Percentiles rank a stretch among this genome's conserved stretches.
phyloP scores from a whole-genome alignment of 2,113 vertebrate species.

The Hydrolagus affinis region DNA sequence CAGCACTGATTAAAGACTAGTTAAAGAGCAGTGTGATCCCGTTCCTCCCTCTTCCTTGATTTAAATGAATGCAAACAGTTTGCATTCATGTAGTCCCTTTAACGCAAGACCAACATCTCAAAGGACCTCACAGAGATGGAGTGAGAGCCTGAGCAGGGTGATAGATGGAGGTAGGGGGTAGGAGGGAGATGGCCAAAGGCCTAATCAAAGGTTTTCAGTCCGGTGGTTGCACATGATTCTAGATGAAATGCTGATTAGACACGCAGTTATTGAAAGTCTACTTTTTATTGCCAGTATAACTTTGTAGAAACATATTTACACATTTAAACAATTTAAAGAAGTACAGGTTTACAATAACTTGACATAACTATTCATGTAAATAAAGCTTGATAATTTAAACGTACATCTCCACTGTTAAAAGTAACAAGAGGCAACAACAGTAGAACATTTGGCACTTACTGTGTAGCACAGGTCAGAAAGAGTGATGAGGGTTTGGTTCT shows the following conservation, averaged over 20 bases:
- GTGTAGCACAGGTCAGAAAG: not conserved
- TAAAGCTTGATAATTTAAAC: constrained; percentile 35
- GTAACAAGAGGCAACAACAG: constrained; percentile 17
- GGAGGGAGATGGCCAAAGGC: no score
- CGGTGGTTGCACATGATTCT: no score
- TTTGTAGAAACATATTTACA: constrained; percentile 50
- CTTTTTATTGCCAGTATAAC: constrained; percentile 54
- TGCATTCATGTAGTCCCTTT: no score
- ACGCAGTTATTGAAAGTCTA: constrained; percentile 1
- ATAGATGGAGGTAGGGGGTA: no score
- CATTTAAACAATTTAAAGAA: constrained; percentile 53
- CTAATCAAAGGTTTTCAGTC: no score
- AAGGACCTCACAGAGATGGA: no score
- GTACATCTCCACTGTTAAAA: not conserved
- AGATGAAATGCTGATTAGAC: not conserved
- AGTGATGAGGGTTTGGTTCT: not conserved
- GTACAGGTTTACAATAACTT: constrained; percentile 24
- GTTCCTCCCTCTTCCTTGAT: no score
- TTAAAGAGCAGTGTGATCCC: no score
- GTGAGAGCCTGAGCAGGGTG: no score
- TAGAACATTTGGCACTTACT: constrained; percentile 26
- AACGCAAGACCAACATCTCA: no score
- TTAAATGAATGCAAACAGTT: no score
- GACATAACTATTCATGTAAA: constrained; percentile 30
- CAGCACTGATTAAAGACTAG: no score